phyloP scores from a whole-genome alignment of 2,888 invertebrate species.

The Melipona beecheii region DNA sequence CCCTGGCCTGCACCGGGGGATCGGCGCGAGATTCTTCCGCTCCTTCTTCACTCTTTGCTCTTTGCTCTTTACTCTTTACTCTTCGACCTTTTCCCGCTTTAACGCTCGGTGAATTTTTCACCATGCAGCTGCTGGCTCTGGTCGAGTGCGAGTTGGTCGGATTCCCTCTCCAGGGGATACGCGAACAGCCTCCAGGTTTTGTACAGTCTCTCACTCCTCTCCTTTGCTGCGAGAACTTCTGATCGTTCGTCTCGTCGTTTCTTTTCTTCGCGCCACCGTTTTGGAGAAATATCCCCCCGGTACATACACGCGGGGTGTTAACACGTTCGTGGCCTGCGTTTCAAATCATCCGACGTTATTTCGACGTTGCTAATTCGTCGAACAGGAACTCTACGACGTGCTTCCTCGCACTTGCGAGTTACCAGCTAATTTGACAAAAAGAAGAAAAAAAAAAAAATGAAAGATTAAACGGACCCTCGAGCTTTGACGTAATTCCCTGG shows the following conservation, averaged over 20 bases:
- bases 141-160: constrained; percentile 38
- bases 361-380: too few species aligned
- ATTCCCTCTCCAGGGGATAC: constrained; percentile 41
- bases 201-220: not conserved
- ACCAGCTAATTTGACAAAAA: too few species aligned
- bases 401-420: too few species aligned
- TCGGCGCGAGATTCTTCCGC: constrained; percentile 2
- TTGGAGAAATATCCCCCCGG: not conserved
- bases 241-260: not conserved
- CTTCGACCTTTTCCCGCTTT: constrained; percentile 53
- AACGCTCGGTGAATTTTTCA: constrained; percentile 70
- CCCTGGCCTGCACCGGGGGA: not conserved
- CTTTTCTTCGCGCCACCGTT: not conserved
- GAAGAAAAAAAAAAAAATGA: too few species aligned
- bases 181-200: constrained; percentile 26
- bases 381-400: too few species aligned
- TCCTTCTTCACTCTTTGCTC: constrained; percentile 13
- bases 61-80: constrained; percentile 47
- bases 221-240: not conserved
- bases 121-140: constrained; percentile 50
- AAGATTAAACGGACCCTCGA: too few species aligned
- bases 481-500: too few species aligned
- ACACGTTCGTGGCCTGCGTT: too few species aligned
- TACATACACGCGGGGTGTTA: not conserved
- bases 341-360: too few species aligned